A percentile compares a stretch with the other conserved stretches of the same genome.
These are phyloP conservation scores for Pogoniulus pusillus DNA, from an alignment of 2,797 vertebrate genomes.

Conservation along the genomic window DNA sequence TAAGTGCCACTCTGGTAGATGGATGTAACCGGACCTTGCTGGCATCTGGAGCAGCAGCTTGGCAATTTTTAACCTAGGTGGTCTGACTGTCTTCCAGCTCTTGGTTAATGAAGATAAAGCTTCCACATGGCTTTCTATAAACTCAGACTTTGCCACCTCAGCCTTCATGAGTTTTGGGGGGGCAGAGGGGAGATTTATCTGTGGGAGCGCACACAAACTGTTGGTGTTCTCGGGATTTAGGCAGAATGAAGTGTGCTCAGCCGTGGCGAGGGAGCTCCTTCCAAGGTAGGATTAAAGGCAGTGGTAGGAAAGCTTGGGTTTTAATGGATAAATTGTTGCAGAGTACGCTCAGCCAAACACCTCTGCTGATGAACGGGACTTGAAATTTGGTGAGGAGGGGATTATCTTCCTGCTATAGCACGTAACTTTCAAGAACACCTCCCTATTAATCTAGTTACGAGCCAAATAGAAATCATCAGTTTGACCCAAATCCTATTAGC, in stretches of 20 bases:
- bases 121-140: not conserved
- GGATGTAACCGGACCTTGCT: not conserved
- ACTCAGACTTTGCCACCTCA: not conserved
- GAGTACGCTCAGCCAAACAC: conserved; percentile 34
- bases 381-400: conserved; percentile 34
- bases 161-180: not conserved
- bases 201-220: not conserved
- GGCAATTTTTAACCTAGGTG: not conserved
- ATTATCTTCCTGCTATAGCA: conserved; percentile 30
- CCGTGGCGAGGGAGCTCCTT: not conserved
- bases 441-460: conserved; percentile 46
- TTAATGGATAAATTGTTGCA: conserved; percentile 57
- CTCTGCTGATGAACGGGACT: conserved; percentile 30
- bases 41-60: not conserved
- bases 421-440: conserved; percentile 46
- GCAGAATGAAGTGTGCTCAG: not conserved
- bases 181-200: not conserved
- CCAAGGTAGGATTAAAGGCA: conserved; percentile 60
- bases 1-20: not conserved
- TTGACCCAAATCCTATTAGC: conserved; percentile 67
- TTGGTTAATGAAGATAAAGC: not conserved
- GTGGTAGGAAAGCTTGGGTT: conserved; percentile 9
- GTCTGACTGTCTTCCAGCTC: not conserved
- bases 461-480: conserved; percentile 47
- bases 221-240: not conserved